These are phyloP conservation scores for Nasonia longicornis DNA, from an alignment of 1,140 invertebrate species.

Conservation along the genomic window DNA sequence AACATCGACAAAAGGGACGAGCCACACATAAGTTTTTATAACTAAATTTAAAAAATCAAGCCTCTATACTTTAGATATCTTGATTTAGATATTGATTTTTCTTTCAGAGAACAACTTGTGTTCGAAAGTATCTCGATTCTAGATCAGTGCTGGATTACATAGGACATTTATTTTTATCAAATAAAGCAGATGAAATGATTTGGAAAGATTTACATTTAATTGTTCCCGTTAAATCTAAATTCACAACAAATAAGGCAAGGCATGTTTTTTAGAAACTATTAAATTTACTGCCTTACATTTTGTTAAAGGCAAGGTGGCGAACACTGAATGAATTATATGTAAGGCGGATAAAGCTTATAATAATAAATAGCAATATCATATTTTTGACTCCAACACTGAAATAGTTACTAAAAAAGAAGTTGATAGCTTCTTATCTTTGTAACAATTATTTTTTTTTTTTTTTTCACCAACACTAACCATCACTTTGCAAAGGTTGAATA, in stretches of 20 bases:
- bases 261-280: background rate
- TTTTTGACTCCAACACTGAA: conserved; percentile 13
- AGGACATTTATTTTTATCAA: background rate
- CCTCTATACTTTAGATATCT: background rate
- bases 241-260: background rate
- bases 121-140: background rate
- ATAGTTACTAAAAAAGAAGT: background rate
- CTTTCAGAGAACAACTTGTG: background rate
- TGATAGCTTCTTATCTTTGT: background rate
- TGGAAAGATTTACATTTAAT: background rate
- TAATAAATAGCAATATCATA: background rate
- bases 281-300: background rate
- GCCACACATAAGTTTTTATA: background rate
- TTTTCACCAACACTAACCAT: background rate
- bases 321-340: background rate
- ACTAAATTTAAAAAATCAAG: background rate
- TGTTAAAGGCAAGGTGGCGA: background rate
- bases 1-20: background rate
- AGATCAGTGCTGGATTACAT: conserved; percentile 16
- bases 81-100: background rate
- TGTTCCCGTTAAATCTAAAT: background rate
- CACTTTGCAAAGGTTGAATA: background rate
- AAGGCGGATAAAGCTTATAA: background rate
- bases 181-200: background rate
- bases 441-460: background rate